Evolutionary conservation across 23 tunicate genomes (phyloP), one percentile per base, ranked within the genome.

Genomic region (Aplidium turbinatum): DNA sequence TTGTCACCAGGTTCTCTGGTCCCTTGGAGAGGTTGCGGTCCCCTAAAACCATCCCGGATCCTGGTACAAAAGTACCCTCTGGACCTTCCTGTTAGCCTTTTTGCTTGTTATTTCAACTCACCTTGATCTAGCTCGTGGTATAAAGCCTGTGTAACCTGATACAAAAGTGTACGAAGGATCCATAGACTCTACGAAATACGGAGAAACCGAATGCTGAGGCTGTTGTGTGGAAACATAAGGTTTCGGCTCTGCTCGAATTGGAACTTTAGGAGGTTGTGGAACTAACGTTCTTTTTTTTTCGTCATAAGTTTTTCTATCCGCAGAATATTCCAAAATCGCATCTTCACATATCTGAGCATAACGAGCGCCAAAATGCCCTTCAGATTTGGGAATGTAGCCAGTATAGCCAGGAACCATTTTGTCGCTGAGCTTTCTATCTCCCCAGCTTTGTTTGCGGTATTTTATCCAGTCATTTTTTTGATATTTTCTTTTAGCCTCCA

Each of bases 341-440:
- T 72, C 36, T 7, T 78, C 52, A 63, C 99, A 94, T 13, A 82
- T 78, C 28, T 81, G 58, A 1, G 99, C 95, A 48, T 87, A 87
- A 21, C 95, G 72, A 16, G 87, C 92, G 2, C 99, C 99, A 51
- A 87, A 87, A 65, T 83, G 78, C 25, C 72, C 81, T 38, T 87
- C 95, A 5, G 61, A 51, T 13, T 65, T 77, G 1, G 99, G 99
- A 31, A 94, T 87, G 47, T 82, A 87, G 16, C 85, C 99, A 9
- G 99, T 72, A 51, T 94, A 94, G 33, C 98, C 98, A 0, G 99
- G 99, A 64, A 78, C 87, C 97, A 91, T 91, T 23, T 61, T 20
- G 35, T 84, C 90, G 63, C 55, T 77, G 20, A 75, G 61, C 51
- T 91, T 91, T 47, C 38, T 85, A 29, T 84, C 97, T 19, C 97